phyloP scores from a whole-genome alignment of 2,113 vertebrate species.

The Aramus guarauna region DNA sequence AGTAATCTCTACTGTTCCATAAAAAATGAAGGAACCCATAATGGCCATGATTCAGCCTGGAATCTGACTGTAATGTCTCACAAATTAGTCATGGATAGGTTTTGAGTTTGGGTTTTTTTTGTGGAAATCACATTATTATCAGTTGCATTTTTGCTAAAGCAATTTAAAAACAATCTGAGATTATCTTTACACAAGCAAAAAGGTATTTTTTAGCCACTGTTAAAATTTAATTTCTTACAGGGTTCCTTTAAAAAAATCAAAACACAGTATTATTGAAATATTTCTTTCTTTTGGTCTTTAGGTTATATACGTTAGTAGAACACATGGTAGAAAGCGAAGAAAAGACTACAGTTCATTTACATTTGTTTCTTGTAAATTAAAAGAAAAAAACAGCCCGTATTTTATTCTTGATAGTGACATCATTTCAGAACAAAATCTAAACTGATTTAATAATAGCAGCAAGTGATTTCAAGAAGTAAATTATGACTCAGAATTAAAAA shows the following conservation, averaged over 20 bases:
- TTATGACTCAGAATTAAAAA: neutral
- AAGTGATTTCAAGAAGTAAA: neutral
- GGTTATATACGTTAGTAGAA: neutral
- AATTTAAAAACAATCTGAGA: neutral
- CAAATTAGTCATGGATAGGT: neutral
- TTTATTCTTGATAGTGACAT: neutral
- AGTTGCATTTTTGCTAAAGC: neutral
- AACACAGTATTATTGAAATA: neutral
- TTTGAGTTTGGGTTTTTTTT: neutral
- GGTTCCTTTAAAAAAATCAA: neutral
- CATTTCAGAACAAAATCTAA: neutral
- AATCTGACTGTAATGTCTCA: neutral
- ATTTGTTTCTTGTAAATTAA: neutral
- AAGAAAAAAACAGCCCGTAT: neutral
- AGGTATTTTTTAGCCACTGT: neutral
- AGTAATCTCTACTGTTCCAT: neutral
- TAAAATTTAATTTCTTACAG: neutral
- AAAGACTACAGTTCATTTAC: neutral
- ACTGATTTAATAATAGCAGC: neutral
- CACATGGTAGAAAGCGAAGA: neutral
- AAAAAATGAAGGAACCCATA: neutral
- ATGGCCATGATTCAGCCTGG: neutral
- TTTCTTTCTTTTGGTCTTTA: neutral
- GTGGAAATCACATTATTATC: neutral
- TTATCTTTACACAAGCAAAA: neutral